These are phyloP conservation scores for Leptinotarsa tumamoca DNA, from an alignment of 2,888 invertebrate genomes.

Conservation along the genomic window DNA sequence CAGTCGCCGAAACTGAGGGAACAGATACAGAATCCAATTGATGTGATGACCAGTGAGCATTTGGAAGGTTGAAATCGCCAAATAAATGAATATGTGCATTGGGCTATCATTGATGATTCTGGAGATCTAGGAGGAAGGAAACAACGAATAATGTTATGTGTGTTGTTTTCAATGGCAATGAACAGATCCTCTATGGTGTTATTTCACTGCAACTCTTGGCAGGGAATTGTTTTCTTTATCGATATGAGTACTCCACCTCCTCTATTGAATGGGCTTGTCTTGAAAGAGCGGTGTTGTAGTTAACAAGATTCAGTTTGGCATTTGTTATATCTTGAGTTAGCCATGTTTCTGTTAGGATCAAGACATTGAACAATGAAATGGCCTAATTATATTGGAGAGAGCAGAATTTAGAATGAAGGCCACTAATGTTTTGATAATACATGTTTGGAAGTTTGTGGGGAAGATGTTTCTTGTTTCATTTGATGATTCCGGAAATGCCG, in stretches of 20 bases:
- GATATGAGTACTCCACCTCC: neutral
- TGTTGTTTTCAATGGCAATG: neutral
- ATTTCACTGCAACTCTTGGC: neutral
- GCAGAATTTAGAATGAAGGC: neutral
- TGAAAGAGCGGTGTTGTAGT: neutral
- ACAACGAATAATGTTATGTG: neutral
- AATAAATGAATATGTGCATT: neutral
- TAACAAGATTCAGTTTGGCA: neutral
- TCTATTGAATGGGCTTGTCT: neutral
- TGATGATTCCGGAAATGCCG: neutral
- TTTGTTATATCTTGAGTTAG: neutral
- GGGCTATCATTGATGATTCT: neutral
- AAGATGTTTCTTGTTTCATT: neutral
- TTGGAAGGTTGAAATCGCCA: neutral
- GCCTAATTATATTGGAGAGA: neutral
- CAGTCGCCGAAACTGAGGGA: neutral
- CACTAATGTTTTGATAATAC: neutral
- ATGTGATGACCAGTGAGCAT: neutral
- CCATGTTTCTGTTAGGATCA: neutral
- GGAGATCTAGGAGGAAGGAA: neutral
- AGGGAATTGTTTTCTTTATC: neutral
- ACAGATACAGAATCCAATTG: neutral
- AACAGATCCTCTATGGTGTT: neutral
- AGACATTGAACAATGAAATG: neutral
- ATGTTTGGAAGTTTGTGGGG: neutral